These are phyloP conservation scores for Spodoptera exigua DNA, from an alignment of 2,888 invertebrate species.

Conservation along the genomic window DNA sequence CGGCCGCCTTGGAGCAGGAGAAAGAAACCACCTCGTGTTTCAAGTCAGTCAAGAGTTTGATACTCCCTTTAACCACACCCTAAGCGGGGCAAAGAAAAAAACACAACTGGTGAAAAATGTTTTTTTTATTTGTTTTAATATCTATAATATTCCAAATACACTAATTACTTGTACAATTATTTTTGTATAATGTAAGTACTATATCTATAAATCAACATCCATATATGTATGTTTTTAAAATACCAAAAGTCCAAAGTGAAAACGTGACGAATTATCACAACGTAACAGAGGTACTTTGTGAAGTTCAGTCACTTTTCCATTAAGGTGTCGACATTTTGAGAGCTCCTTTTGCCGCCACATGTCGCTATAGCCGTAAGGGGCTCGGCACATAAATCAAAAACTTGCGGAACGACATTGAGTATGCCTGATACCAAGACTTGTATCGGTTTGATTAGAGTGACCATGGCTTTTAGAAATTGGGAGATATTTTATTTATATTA, in stretches of 20 bases:
- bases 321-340: slow-evolving; percentile 38
- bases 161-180: too few relatives aligned
- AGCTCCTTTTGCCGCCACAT: slow-evolving; percentile 35
- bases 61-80: too few relatives aligned
- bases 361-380: slow-evolving; percentile 41
- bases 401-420: slow-evolving; percentile 74
- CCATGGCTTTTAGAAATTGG: slow-evolving; percentile 3
- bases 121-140: too few relatives aligned
- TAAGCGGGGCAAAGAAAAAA: too few relatives aligned
- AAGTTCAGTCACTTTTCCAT: slow-evolving; percentile 52
- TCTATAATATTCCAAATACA: too few relatives aligned
- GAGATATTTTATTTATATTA: neutral
- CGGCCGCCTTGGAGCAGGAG: too few relatives aligned
- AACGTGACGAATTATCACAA: slow-evolving; percentile 43
- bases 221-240: slow-evolving; percentile 3
- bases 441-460: slow-evolving; percentile 43
- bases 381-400: slow-evolving; percentile 78
- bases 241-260: slow-evolving; percentile 14
- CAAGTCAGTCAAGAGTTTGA: too few relatives aligned
- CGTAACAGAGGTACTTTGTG: slow-evolving; percentile 41
- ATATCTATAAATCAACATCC: slow-evolving; percentile 1
- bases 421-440: slow-evolving; percentile 50
- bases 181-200: too few relatives aligned
- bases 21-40: too few relatives aligned
- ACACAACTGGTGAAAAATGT: too few relatives aligned